Base-by-base conservation (phyloP, 1,140 invertebrate genomes). In the Melipona quadrifasciata region DNA sequence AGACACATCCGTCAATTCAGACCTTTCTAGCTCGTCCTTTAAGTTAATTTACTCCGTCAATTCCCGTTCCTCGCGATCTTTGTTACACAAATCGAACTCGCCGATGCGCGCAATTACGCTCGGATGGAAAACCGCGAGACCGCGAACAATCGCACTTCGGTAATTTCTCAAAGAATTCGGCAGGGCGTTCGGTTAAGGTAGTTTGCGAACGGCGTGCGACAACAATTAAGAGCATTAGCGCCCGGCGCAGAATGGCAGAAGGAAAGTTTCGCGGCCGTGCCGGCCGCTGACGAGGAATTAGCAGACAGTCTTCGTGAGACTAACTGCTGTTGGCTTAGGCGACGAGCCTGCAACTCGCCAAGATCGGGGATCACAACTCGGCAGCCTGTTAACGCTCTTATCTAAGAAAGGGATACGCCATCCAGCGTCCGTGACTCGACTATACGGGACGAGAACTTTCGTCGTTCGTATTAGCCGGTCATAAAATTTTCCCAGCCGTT, bases 191-290 rank as follows among this genome's bases (percentile, higher is more conserved):
- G 73, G 64, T 39, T 68, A 11, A 76, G 72, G 58, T 31, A 47
- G 64, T 68, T 82, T 58, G 24, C 27, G 53, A 71, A 61, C 24
- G 71, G 24, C 64, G 61, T 72, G 79, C 71, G 57, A 80, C 64
- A 72, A 89, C 76, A 89, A 89, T 89, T 88, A 89, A 88, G 80
- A 67, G 76, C 84, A 89, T 89, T 86, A 89, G 75, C 58, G 67
- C 31, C 51, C 31, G 27, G 34, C 14, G 34, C 14, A 53, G 58
- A 67, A 53, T 34, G 77, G 67, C 21, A 27, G 72, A 21, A 73
- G 73, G 71, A 84, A 88, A 53, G 77, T 83, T 83, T 75, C 53
- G 76, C 73, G 19, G 72, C 24, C 67, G 31, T 71, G 68, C 39
- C 68, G 64, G 75, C 65, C 79, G 72, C 47, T 86, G 80, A 85